Evolutionary conservation across 2,888 invertebrate genomes (phyloP).

Genomic region (Lapara coniferarum): DNA sequence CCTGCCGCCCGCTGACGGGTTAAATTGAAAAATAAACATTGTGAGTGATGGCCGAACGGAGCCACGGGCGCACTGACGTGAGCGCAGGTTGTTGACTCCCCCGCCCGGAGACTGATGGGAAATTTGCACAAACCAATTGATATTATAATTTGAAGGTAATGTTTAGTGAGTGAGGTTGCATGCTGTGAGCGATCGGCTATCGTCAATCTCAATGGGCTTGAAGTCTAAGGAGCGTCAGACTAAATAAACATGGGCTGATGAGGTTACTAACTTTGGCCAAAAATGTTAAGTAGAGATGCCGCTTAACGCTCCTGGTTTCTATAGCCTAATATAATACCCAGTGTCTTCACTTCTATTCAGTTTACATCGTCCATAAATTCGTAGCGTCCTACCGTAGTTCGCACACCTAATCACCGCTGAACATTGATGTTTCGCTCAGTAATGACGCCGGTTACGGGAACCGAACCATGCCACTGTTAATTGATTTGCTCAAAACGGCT

Average conservation of each 20-base stretch:
- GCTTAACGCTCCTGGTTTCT: too few relatives aligned
- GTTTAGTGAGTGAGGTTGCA: too few relatives aligned
- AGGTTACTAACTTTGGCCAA: too few relatives aligned
- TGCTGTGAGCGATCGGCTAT: too few relatives aligned
- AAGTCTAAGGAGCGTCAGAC: too few relatives aligned
- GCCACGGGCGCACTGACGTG: slow-evolving; percentile 48
- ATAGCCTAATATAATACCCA: too few relatives aligned
- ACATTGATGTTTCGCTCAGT: not conserved
- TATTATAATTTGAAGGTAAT: slow-evolving; percentile 11
- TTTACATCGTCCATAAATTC: too few relatives aligned
- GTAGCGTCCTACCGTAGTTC: not conserved
- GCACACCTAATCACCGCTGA: not conserved
- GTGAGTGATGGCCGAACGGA: slow-evolving; percentile 68
- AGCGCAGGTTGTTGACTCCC: slow-evolving; percentile 66
- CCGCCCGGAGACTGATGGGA: slow-evolving; percentile 29
- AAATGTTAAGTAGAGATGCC: too few relatives aligned
- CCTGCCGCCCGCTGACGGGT: slow-evolving; percentile 67
- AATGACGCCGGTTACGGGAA: not conserved
- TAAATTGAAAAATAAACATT: slow-evolving; percentile 82
- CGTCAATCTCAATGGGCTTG: too few relatives aligned
- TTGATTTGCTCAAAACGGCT: not conserved
- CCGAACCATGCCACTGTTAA: not conserved
- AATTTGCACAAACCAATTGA: slow-evolving; percentile 31
- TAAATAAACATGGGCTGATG: too few relatives aligned
- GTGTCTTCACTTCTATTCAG: too few relatives aligned